These are phyloP conservation scores for Dinoponera quadriceps DNA, from an alignment of 1,140 invertebrate species.

Conservation along the genomic window DNA sequence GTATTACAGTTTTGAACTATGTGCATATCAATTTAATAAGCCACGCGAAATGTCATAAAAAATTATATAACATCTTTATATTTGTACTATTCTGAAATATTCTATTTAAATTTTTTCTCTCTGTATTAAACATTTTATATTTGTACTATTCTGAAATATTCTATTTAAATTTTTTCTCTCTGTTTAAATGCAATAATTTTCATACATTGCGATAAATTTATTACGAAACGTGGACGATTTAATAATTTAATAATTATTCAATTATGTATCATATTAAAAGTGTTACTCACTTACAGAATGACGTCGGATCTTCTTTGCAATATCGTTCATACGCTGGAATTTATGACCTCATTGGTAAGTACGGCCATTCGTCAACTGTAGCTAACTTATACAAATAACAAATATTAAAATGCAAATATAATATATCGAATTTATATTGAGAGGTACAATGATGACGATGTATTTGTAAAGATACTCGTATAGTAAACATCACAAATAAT, in stretches of 20 bases:
- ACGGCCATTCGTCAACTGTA: background rate
- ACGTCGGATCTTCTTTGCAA: constrained; percentile 84
- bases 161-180: constrained; percentile 31
- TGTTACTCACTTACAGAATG: constrained; percentile 79
- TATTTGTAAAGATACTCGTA: too few relatives aligned
- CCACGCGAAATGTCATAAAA: background rate
- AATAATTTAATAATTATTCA: constrained; percentile 34
- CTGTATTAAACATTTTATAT: background rate
- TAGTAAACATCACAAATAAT: too few relatives aligned
- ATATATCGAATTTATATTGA: constrained; percentile 28
- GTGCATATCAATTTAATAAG: background rate
- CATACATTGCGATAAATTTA: background rate
- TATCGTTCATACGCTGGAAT: constrained; percentile 82
- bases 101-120: constrained; percentile 35
- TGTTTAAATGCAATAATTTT: background rate
- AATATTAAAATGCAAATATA: background rate
- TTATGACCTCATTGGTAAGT: constrained; percentile 85
- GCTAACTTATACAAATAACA: background rate
- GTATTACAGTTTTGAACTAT: background rate
- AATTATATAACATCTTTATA: constrained; percentile 8
- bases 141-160: constrained; percentile 12
- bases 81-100: background rate
- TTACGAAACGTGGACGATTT: constrained; percentile 3
- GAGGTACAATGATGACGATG: background rate
- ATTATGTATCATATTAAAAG: constrained; percentile 14